These are phyloP conservation scores for Cettia cetti DNA, from an alignment of 2,113 vertebrate species.

Conservation along the genomic window DNA sequence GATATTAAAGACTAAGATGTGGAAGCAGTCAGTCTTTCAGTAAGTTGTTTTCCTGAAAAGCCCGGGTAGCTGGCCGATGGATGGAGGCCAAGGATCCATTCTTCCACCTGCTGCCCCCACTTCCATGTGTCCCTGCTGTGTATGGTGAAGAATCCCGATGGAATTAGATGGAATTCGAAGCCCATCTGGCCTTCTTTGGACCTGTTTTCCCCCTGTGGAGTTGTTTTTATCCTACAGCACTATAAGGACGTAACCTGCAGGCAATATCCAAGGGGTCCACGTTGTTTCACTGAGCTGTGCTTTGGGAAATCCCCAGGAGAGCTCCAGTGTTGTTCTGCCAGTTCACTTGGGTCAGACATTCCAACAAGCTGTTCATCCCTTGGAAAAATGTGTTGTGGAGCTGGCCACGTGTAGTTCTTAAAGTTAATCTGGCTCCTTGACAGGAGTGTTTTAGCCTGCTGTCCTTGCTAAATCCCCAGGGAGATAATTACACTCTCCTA, in stretches of 20 bases:
- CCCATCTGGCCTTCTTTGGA: not conserved
- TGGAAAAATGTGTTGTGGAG: not conserved
- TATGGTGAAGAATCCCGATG: rapidly evolving
- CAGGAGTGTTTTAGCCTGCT: not conserved
- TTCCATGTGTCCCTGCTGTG: not conserved
- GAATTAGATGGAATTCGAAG: not conserved
- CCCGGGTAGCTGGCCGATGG: too few species aligned
- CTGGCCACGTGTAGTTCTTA: not conserved
- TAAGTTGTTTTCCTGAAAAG: too few species aligned
- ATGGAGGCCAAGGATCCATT: too few species aligned
- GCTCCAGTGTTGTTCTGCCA: not conserved
- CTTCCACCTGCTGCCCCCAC: not conserved
- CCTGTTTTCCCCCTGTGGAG: not conserved
- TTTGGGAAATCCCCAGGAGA: not conserved
- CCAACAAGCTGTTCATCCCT: not conserved
- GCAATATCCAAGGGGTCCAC: not conserved
- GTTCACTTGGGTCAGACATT: not conserved
- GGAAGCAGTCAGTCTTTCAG: too few species aligned
- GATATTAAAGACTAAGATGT: too few species aligned
- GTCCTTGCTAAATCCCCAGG: not conserved
- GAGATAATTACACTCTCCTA: not conserved
- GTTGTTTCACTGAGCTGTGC: not conserved
- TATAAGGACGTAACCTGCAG: not conserved
- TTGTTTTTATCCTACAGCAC: not conserved
- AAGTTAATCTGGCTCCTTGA: not conserved